phyloP scores from a whole-genome alignment of 2,888 invertebrate species.

The Hirtodrosophila confusa region DNA sequence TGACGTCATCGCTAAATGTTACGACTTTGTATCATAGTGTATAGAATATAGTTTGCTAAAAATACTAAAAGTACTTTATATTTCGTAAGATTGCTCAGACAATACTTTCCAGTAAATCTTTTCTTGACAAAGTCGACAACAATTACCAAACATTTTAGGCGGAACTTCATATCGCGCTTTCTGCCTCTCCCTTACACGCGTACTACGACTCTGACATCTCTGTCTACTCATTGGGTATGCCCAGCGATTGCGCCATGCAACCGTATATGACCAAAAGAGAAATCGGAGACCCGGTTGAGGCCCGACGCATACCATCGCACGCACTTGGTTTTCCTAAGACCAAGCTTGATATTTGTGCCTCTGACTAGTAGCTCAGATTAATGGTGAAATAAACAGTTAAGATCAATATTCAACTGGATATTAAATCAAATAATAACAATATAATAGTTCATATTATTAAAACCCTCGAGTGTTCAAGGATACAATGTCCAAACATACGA shows the following conservation, averaged over 20 bases:
- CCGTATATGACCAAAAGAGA: conserved; percentile 70
- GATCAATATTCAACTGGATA: no score
- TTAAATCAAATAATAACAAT: no score
- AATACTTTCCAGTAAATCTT: neutral
- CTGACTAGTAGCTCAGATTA: conserved; percentile 18
- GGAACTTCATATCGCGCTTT: conserved; percentile 2
- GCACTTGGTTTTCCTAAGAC: conserved; percentile 49
- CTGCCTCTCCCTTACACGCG: conserved; percentile 20
- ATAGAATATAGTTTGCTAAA: conserved; percentile 1
- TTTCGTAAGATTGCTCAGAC: neutral
- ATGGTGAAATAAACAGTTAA: neutral
- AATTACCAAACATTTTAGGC: conserved; percentile 1
- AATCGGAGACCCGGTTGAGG: conserved; percentile 53
- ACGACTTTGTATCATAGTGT: conserved; percentile 1
- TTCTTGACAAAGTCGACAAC: conserved; percentile 6
- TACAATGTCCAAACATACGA: no score
- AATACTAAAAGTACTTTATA: conserved; percentile 2
- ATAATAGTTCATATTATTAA: no score
- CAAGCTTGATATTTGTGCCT: conserved; percentile 27
- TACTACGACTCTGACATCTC: conserved; percentile 7
- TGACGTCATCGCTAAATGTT: conserved; percentile 36
- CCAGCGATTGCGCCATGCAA: conserved; percentile 73
- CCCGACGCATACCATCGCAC: conserved; percentile 12
- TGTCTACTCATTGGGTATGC: conserved; percentile 43
- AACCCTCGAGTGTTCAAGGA: no score